A percentile compares a stretch with the other conserved stretches of the same genome.
Conservation (phyloP, 2,888 invertebrate genomes). For the Acleris sparsana region DNA sequence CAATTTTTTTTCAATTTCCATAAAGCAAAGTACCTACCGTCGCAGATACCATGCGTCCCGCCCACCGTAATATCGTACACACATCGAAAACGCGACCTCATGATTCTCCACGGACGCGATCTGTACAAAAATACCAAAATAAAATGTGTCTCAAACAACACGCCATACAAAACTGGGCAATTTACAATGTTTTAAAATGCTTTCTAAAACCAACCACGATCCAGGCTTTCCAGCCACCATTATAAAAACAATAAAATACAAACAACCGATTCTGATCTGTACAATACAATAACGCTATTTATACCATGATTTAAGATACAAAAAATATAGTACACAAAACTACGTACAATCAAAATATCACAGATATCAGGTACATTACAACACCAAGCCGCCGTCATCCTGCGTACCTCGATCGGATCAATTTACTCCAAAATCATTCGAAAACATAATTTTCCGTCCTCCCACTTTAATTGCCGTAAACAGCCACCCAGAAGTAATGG, state of each 20-base stretch:
- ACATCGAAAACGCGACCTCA: slow-evolving; percentile 69
- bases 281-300: slow-evolving; percentile 59
- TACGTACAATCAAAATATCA: slow-evolving; percentile 75
- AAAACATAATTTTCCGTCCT: slow-evolving; percentile 38
- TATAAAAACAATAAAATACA: slow-evolving; percentile 60
- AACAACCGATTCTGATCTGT: slow-evolving; percentile 58
- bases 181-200: slow-evolving; percentile 65
- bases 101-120: slow-evolving; percentile 65
- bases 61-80: slow-evolving; percentile 54
- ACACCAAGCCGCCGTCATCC: slow-evolving; percentile 26
- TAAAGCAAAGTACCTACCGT: slow-evolving; percentile 36
- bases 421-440: slow-evolving; percentile 41
- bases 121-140: slow-evolving; percentile 73
- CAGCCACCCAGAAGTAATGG: neutral
- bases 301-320: slow-evolving; percentile 68
- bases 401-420: slow-evolving; percentile 37
- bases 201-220: slow-evolving; percentile 52
- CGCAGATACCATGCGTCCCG: slow-evolving; percentile 13
- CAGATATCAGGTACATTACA: slow-evolving; percentile 50
- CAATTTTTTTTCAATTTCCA: slow-evolving; percentile 69
- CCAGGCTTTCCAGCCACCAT: slow-evolving; percentile 30
- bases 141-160: slow-evolving; percentile 70
- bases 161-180: slow-evolving; percentile 66
- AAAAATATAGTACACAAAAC: slow-evolving; percentile 68
- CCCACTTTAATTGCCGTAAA: slow-evolving; percentile 11